These are phyloP conservation scores for Vicugna pacos DNA, from an alignment of 2,113 vertebrate genomes.

Conservation along the genomic window DNA sequence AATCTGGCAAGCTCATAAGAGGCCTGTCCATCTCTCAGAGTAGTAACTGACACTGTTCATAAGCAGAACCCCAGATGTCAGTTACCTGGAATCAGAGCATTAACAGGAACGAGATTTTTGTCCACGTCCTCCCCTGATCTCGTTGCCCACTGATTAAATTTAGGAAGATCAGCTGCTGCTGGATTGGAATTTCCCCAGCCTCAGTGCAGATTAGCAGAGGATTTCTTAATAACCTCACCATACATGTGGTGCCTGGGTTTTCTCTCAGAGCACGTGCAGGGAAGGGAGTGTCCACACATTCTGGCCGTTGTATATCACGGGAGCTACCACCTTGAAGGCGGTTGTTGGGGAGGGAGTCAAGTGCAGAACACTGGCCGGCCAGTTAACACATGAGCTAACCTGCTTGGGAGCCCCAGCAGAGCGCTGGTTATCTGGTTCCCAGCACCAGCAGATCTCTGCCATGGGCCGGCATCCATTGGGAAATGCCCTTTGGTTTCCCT, in stretches of 20 bases:
- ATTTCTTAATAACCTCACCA: neutral
- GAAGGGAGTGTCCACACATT: neutral
- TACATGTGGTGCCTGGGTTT: neutral
- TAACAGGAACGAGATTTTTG: neutral
- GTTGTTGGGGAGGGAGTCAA: neutral
- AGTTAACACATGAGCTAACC: too few species aligned
- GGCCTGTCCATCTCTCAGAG: neutral
- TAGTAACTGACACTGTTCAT: neutral
- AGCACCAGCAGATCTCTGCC: fast-evolving
- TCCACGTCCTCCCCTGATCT: neutral
- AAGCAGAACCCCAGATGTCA: neutral
- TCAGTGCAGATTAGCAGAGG: neutral
- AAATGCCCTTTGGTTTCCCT: neutral
- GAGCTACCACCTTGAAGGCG: neutral
- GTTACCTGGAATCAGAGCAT: neutral
- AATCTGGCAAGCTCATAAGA: neutral
- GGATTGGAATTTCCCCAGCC: neutral
- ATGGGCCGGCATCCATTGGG: neutral
- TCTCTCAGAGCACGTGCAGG: neutral
- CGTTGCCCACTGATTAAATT: neutral
- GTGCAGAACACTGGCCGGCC: neutral
- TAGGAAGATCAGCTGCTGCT: neutral
- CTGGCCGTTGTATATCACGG: neutral
- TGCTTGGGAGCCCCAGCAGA: neutral
- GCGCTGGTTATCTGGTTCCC: fast-evolving